A percentile compares a stretch with the other conserved stretches of the same genome.
Evolutionary conservation across 2,888 invertebrate species (phyloP).

Genomic region (Campopleginae sp.): DNA sequence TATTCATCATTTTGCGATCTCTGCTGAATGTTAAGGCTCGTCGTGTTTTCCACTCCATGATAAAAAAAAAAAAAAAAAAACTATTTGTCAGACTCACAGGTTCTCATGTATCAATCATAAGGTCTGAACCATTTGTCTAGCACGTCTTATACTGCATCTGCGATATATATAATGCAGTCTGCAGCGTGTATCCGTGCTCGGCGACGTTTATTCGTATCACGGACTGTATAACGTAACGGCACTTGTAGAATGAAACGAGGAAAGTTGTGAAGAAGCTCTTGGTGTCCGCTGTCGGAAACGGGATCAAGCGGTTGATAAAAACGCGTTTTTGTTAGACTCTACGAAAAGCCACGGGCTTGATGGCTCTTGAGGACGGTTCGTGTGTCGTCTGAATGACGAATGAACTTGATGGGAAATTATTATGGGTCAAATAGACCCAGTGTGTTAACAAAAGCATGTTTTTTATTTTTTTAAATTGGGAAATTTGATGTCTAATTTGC

Average conservation of each 20-base stretch:
- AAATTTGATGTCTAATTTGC: background rate
- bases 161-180: slow-evolving; percentile 9
- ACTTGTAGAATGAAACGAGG: slow-evolving; percentile 25
- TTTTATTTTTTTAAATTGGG: background rate
- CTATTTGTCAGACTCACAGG: slow-evolving; percentile 38
- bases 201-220: slow-evolving; percentile 10
- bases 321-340: slow-evolving; percentile 32
- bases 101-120: slow-evolving; percentile 24
- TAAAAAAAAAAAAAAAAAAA: slow-evolving; percentile 15
- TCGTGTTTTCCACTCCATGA: background rate
- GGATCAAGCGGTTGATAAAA: slow-evolving; percentile 52
- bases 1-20: background rate
- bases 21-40: background rate
- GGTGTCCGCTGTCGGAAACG: slow-evolving; percentile 32
- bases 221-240: slow-evolving; percentile 25
- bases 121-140: slow-evolving; percentile 52
- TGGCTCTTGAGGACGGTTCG: slow-evolving; percentile 20
- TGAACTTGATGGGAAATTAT: background rate
- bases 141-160: background rate
- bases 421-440: background rate
- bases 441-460: background rate
- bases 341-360: slow-evolving; percentile 17
- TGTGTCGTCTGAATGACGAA: slow-evolving; percentile 46
- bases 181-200: slow-evolving; percentile 10
- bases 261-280: slow-evolving; percentile 51